Percentiles rank a stretch among this genome's conserved stretches.
Evolutionary conservation across 2,888 invertebrate species (phyloP).

Genomic region (Pachydiplax longipennis): DNA sequence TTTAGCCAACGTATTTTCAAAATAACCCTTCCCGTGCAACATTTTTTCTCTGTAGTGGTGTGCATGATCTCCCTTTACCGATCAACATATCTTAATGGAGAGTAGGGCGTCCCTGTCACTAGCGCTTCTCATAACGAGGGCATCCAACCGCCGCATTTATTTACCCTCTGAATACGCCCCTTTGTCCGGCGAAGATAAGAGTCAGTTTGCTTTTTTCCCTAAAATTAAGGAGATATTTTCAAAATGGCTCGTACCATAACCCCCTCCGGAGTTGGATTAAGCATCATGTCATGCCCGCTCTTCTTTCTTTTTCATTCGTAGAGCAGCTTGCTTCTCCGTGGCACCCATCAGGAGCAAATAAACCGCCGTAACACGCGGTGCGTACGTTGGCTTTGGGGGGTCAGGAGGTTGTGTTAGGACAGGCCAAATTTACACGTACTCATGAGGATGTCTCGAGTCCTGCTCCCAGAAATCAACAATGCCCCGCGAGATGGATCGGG

Average conservation of each 20-base stretch:
- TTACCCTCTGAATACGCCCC: background rate
- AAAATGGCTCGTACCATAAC: background rate
- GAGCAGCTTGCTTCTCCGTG: background rate
- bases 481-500: background rate
- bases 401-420: background rate
- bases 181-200: background rate
- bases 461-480: background rate
- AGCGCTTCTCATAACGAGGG: background rate
- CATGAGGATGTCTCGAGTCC: background rate
- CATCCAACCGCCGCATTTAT: background rate
- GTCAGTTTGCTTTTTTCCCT: background rate
- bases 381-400: background rate
- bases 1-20: no score
- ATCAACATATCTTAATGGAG: background rate
- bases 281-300: background rate
- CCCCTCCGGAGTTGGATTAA: background rate
- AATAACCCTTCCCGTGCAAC: background rate
- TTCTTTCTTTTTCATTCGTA: background rate
- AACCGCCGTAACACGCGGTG: background rate
- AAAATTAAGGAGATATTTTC: background rate
- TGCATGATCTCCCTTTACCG: background rate
- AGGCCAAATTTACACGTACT: conserved; percentile 1
- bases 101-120: background rate
- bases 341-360: background rate
- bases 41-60: background rate